A percentile compares a stretch with the other conserved stretches of the same genome.
These are phyloP conservation scores for Bombylius major DNA, from an alignment of 2,888 invertebrate species.

Conservation along the genomic window DNA sequence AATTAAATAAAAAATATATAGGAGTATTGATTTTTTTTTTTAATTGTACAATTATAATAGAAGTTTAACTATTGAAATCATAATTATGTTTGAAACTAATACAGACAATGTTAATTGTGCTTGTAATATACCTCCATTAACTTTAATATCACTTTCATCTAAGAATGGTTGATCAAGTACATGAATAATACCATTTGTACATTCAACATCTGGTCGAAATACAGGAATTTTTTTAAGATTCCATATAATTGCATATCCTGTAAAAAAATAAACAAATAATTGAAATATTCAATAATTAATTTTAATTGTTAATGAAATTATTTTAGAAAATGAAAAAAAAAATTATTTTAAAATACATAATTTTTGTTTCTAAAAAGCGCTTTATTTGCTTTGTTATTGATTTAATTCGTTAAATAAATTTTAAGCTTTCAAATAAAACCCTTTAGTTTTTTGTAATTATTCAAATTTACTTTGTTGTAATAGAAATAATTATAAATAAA, in stretches of 20 bases:
- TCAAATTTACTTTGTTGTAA: too few relatives aligned
- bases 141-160: conserved; percentile 68
- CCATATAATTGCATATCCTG: conserved; percentile 79
- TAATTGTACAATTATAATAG: conserved; percentile 25
- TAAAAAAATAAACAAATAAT: conserved; percentile 20
- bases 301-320: too few relatives aligned
- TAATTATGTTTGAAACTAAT: conserved; percentile 35
- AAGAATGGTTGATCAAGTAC: conserved; percentile 82
- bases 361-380: too few relatives aligned
- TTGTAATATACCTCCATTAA: conserved; percentile 36
- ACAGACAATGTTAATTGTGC: conserved; percentile 32
- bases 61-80: conserved; percentile 34
- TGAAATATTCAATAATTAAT: not conserved
- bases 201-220: conserved; percentile 83
- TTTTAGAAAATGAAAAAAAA: too few relatives aligned
- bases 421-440: too few relatives aligned
- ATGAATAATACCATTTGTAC: conserved; percentile 92
- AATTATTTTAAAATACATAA: too few relatives aligned
- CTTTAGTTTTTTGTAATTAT: too few relatives aligned
- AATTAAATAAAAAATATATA: too few relatives aligned
- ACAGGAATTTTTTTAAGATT: conserved; percentile 71
- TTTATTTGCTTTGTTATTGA: too few relatives aligned
- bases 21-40: not conserved
- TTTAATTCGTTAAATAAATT: too few relatives aligned
- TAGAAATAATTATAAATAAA: too few relatives aligned